Evolutionary conservation across 2,113 vertebrate species (phyloP).

Genomic region (Zosterops borbonicus): DNA sequence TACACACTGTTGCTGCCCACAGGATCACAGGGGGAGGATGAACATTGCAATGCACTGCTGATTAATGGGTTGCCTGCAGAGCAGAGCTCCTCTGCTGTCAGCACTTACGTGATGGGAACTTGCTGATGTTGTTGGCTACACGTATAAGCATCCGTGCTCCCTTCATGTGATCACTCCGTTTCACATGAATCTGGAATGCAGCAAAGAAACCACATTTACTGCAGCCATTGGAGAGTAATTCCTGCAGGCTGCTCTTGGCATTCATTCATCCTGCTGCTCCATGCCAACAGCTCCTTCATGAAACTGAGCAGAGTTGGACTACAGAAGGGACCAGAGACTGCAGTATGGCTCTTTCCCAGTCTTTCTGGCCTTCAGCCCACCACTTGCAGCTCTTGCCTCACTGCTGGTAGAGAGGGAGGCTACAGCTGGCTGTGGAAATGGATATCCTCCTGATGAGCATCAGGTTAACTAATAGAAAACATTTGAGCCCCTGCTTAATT

Average conservation of each 20-base stretch:
- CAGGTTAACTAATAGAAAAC: background rate
- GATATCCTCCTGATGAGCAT: background rate
- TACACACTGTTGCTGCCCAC: background rate
- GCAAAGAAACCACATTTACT: background rate
- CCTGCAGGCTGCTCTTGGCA: background rate
- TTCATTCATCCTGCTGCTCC: background rate
- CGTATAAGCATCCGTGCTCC: slow-evolving; percentile 95
- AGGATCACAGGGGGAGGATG: background rate
- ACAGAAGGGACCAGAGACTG: background rate
- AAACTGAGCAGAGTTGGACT: background rate
- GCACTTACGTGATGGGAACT: slow-evolving; percentile 93
- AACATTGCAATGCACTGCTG: background rate
- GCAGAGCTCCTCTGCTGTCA: background rate
- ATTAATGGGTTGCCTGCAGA: background rate
- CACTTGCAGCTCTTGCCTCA: background rate
- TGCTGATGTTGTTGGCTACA: slow-evolving; percentile 98
- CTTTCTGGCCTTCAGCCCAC: background rate
- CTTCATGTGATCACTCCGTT: slow-evolving; percentile 90
- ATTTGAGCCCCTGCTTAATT: background rate
- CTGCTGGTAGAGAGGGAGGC: background rate
- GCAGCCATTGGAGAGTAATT: background rate
- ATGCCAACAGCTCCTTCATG: rapidly evolving
- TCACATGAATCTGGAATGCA: slow-evolving; percentile 87
- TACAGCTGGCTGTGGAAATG: background rate
- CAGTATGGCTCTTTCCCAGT: background rate